Conservation (phyloP, 1,140 invertebrate genomes). For the Leptestheria dahalacensis region DNA sequence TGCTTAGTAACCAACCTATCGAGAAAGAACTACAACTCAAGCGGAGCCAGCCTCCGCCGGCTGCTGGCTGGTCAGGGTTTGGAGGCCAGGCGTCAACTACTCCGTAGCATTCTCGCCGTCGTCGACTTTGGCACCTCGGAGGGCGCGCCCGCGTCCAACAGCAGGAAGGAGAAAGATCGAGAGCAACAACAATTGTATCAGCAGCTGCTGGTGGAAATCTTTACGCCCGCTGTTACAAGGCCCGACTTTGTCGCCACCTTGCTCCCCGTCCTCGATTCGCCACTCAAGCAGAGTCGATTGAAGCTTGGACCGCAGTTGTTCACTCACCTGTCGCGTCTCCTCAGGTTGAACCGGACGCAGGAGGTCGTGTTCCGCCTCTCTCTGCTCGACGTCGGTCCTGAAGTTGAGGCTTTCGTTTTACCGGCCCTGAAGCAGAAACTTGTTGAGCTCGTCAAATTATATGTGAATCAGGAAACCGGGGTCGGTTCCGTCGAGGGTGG, state of each 20-base stretch:
- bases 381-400: constrained; percentile 63
- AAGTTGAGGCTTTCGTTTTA: constrained; percentile 44
- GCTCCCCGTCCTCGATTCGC: constrained; percentile 62
- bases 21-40: constrained; percentile 86
- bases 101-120: constrained; percentile 66
- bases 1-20: constrained; percentile 87
- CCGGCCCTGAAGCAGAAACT: constrained; percentile 66
- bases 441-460: constrained; percentile 66
- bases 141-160: constrained; percentile 29
- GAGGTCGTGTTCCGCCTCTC: constrained; percentile 77
- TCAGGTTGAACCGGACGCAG: constrained; percentile 67
- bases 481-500: constrained; percentile 44
- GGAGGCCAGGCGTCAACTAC: constrained; percentile 72
- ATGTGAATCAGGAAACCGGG: constrained; percentile 46
- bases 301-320: constrained; percentile 60
- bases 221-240: constrained; percentile 49
- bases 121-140: constrained; percentile 38
- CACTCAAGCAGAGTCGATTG: constrained; percentile 40
- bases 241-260: constrained; percentile 40
- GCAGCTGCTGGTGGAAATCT: constrained; percentile 58
- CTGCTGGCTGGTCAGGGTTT: constrained; percentile 62
- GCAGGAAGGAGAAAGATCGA: constrained; percentile 17
- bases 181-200: constrained; percentile 42
- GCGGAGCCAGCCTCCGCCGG: constrained; percentile 35
- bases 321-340: constrained; percentile 60